Percentiles rank a stretch among this genome's conserved stretches.
These are phyloP conservation scores for Bombus fervidus DNA, from an alignment of 1,140 invertebrate genomes.

Conservation along the genomic window DNA sequence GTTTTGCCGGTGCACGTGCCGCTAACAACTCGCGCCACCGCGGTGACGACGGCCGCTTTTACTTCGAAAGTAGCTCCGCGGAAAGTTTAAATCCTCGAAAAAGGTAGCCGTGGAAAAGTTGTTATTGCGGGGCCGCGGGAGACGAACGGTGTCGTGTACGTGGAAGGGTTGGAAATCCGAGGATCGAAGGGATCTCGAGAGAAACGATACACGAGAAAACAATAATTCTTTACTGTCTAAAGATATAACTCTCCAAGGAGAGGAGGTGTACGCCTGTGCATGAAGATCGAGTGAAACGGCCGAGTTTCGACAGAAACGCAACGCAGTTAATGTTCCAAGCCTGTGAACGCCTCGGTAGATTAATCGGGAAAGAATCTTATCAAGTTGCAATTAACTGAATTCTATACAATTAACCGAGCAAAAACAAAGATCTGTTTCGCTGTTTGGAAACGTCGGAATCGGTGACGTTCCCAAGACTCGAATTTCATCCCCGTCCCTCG, in stretches of 20 bases:
- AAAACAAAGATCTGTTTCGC: conserved; percentile 29
- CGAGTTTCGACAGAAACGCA: background rate
- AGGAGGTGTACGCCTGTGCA: background rate
- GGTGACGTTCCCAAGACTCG: conserved; percentile 27
- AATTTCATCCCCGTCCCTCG: conserved; percentile 26
- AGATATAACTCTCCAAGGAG: background rate
- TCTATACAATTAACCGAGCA: conserved; percentile 27
- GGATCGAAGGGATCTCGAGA: conserved; percentile 12
- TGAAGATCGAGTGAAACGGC: background rate
- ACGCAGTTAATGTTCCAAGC: background rate
- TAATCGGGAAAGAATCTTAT: background rate
- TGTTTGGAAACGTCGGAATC: conserved; percentile 9
- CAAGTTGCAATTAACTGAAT: conserved; percentile 30
- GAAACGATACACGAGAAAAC: conserved; percentile 5
- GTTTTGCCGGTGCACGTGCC: conserved; percentile 62
- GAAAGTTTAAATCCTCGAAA: conserved; percentile 66
- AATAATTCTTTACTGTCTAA: conserved; percentile 1
- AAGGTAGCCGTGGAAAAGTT: conserved; percentile 60
- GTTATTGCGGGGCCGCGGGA: conserved; percentile 58
- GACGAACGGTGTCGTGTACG: conserved; percentile 7
- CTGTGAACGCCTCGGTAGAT: background rate
- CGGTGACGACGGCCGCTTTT: conserved; percentile 61
- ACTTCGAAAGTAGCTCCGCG: conserved; percentile 51
- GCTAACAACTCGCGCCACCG: conserved; percentile 55
- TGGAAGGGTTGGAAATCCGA: conserved; percentile 31